These are phyloP conservation scores for Apamea crenata DNA, from an alignment of 2,888 invertebrate species.

Conservation along the genomic window DNA sequence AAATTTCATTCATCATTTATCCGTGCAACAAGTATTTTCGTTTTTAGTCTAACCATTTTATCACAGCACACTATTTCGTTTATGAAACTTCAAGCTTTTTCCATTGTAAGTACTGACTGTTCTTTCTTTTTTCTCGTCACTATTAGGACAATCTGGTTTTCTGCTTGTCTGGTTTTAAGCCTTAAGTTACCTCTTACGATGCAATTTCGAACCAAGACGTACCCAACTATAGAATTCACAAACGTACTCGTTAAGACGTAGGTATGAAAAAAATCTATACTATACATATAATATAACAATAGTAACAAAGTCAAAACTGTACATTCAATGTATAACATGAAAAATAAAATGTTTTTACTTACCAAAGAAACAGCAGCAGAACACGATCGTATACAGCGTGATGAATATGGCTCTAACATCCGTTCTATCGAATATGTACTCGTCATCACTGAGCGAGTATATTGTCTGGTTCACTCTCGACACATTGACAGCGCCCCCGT, in stretches of 20 bases:
- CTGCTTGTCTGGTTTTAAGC: neutral
- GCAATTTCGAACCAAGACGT: neutral
- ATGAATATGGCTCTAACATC: slow-evolving; percentile 94
- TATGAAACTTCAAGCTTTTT: neutral
- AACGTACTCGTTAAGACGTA: neutral
- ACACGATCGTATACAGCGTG: slow-evolving; percentile 94
- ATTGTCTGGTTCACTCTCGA: slow-evolving; percentile 76
- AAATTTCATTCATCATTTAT: too few species aligned
- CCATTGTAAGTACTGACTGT: neutral
- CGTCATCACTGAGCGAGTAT: slow-evolving; percentile 84
- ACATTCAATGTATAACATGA: neutral
- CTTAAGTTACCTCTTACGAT: neutral
- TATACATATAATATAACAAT: too few species aligned
- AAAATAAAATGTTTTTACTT: slow-evolving; percentile 81
- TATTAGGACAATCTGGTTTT: slow-evolving; percentile 4
- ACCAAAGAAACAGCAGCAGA: slow-evolving; percentile 96
- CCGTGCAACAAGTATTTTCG: neutral
- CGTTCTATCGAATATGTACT: slow-evolving; percentile 94
- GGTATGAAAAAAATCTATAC: neutral
- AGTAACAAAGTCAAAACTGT: neutral
- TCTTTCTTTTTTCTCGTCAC: neutral
- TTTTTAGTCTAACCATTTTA: neutral
- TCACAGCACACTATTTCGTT: neutral
- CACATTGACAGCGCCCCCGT: slow-evolving; percentile 67
- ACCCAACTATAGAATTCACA: neutral